Evolutionary conservation across 2,113 vertebrate species (phyloP).

Genomic region (Notiomystis cincta): DNA sequence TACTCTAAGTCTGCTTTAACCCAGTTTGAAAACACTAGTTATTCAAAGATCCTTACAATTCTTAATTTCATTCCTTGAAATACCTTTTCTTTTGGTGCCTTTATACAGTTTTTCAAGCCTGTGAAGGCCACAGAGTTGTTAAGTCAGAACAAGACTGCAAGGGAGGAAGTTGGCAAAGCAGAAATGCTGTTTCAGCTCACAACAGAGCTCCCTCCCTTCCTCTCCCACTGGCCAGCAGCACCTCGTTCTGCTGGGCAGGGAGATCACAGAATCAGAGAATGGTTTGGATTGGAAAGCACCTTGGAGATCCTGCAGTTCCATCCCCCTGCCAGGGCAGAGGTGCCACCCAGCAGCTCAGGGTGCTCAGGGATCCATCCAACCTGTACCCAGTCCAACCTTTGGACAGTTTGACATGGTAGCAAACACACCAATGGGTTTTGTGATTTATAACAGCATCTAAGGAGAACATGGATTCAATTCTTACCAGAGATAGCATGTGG

Average conservation of each 20-base stretch:
- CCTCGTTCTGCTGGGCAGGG: not conserved
- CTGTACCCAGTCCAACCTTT: not conserved
- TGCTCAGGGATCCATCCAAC: not conserved
- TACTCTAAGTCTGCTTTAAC: conserved; percentile 72
- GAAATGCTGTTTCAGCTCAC: not conserved
- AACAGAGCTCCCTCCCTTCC: not conserved
- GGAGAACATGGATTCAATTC: not conserved
- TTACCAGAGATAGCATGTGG: not conserved
- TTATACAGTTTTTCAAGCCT: not conserved
- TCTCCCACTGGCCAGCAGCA: not conserved
- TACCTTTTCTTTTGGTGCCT: conserved; percentile 34
- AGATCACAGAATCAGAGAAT: not conserved
- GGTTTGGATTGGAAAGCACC: not conserved
- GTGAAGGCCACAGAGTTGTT: not conserved
- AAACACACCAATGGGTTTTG: not conserved
- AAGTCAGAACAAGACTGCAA: not conserved
- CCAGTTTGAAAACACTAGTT: conserved; percentile 71
- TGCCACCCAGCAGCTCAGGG: not conserved
- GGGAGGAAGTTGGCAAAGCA: not conserved
- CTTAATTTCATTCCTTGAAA: conserved; percentile 56
- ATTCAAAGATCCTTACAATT: conserved; percentile 63
- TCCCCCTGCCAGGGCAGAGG: not conserved
- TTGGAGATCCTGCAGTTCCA: not conserved
- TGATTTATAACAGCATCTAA: not conserved
- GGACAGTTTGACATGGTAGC: not conserved